phyloP scores from a whole-genome alignment of 2,888 invertebrate species.

The Mylabris sibirica region DNA sequence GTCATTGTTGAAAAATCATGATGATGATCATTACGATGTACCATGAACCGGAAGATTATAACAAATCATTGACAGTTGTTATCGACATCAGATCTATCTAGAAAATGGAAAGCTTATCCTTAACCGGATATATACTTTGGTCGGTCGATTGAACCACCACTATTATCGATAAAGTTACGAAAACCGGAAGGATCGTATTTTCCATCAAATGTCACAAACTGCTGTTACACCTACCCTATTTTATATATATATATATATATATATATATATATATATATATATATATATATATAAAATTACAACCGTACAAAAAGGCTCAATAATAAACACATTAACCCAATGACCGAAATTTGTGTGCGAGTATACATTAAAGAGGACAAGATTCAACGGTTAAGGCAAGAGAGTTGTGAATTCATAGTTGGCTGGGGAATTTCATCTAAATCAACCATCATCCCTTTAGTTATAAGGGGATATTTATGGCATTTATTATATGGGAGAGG shows the following conservation, averaged over 20 bases:
- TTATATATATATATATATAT: no score
- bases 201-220: background rate
- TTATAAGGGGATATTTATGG: conserved; percentile 3
- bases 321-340: conserved; percentile 9
- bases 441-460: conserved; percentile 7
- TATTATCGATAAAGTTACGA: conserved; percentile 8
- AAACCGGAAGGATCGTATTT: background rate
- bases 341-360: background rate
- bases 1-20: background rate
- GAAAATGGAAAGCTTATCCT: background rate
- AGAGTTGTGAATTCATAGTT: background rate
- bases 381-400: no score
- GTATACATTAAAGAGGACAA: background rate
- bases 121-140: conserved; percentile 1
- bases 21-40: background rate
- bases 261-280: no score
- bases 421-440: background rate
- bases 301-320: background rate
- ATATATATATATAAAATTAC: no score
- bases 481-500: background rate
- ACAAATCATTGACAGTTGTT: conserved; percentile 23
- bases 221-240: background rate
- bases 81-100: conserved; percentile 17
- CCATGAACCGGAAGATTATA: background rate
- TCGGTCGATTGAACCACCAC: conserved; percentile 4